Evolutionary conservation across 2,113 vertebrate species (phyloP).

Genomic region (Zingel zingel): DNA sequence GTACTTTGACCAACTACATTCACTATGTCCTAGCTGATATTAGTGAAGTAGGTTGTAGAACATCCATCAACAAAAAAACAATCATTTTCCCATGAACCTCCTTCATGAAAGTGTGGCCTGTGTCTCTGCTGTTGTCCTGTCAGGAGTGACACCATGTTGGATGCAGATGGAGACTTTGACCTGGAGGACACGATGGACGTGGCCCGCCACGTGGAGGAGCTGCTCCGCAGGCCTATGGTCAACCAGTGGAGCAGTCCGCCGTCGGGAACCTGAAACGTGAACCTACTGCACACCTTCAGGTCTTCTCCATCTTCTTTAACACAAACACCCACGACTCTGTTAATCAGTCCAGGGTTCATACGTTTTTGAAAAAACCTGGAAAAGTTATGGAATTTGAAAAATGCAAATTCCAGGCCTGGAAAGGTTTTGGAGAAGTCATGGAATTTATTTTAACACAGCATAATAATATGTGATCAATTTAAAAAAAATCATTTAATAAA

Average conservation of each 20-base stretch:
- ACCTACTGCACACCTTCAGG: conserved; percentile 28
- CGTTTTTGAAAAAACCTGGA: too few species aligned
- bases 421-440: too few species aligned
- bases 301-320: neutral
- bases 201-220: conserved; percentile 93
- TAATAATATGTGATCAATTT: too few species aligned
- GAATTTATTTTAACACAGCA: too few species aligned
- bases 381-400: too few species aligned
- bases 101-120: neutral
- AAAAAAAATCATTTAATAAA: too few species aligned
- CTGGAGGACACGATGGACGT: conserved; percentile 97
- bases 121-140: neutral
- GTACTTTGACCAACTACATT: neutral
- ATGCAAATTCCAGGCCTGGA: too few species aligned
- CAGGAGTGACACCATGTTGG: conserved; percentile 88
- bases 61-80: neutral
- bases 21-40: neutral
- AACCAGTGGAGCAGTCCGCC: conserved; percentile 93
- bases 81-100: neutral
- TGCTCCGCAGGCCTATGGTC: conserved; percentile 92
- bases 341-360: neutral
- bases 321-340: neutral
- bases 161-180: conserved; percentile 94
- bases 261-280: conserved; percentile 86
- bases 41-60: neutral